Percentiles rank a stretch among this genome's conserved stretches.
These are phyloP conservation scores for Phasianus colchicus DNA, from an alignment of 2,113 vertebrate genomes.

Conservation along the genomic window DNA sequence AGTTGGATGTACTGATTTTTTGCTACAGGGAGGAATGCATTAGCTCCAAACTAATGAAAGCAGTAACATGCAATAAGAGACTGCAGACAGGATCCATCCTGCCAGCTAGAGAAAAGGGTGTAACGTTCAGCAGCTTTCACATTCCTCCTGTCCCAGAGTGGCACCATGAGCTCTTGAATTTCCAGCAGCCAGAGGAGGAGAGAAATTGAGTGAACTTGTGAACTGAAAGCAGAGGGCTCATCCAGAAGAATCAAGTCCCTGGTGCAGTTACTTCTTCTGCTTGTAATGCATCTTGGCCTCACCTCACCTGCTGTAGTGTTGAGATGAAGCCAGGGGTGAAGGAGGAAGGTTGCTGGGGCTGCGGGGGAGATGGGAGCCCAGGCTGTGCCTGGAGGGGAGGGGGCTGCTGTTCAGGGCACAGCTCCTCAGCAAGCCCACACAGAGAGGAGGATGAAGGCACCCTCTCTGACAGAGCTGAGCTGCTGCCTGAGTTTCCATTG, in stretches of 20 bases:
- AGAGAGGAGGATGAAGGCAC: neutral
- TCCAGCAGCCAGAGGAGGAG: neutral
- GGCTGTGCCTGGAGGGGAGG: neutral
- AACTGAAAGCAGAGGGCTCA: neutral
- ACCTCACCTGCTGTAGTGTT: neutral
- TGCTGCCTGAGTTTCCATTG: neutral
- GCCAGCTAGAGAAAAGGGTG: neutral
- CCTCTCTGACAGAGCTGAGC: neutral
- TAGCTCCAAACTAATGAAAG: neutral
- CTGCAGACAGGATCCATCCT: neutral
- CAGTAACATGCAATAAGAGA: neutral
- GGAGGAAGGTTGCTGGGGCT: neutral
- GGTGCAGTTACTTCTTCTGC: neutral
- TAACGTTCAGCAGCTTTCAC: rapidly evolving
- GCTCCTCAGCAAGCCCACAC: neutral
- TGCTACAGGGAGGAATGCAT: neutral
- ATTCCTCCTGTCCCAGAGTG: neutral
- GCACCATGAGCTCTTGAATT: neutral
- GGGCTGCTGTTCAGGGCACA: neutral
- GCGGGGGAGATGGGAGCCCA: neutral
- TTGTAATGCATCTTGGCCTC: neutral
- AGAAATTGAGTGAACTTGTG: neutral
- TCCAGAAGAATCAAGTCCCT: neutral
- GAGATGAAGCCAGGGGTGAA: neutral
- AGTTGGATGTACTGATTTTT: neutral